Percentiles rank a stretch among this genome's conserved stretches.
Evolutionary conservation across 2,113 vertebrate genomes (phyloP).

Genomic region (Phyllopteryx taeniolatus): DNA sequence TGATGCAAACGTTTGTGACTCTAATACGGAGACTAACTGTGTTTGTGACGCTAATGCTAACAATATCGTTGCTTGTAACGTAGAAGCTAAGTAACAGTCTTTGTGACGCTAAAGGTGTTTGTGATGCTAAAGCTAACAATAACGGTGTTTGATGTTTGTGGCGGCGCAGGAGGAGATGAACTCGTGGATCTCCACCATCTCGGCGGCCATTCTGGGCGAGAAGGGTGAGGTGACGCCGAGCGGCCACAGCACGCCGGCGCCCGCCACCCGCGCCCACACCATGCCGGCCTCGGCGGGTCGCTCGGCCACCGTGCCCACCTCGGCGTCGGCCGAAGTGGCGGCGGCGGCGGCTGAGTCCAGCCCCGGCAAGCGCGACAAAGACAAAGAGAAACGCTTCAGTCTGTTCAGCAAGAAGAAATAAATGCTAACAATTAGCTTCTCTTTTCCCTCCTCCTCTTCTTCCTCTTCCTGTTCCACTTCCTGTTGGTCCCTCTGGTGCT

Average conservation of each 20-base stretch:
- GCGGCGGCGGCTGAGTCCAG: conserved; percentile 85
- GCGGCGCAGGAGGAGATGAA: conserved; percentile 93
- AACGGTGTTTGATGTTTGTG: not conserved
- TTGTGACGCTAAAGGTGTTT: too few species aligned
- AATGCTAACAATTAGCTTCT: conserved; percentile 40
- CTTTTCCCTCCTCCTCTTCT: not conserved
- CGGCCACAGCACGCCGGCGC: conserved; percentile 90
- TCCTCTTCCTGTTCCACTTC: conserved; percentile 38
- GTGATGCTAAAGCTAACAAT: not conserved
- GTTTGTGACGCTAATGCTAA: not conserved
- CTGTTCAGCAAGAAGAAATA: conserved; percentile 99
- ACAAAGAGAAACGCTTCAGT: conserved; percentile 98
- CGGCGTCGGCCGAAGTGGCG: not conserved
- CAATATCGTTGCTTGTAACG: too few species aligned
- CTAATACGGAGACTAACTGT: too few species aligned
- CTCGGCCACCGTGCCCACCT: conserved; percentile 85
- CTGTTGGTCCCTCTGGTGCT: conserved; percentile 28
- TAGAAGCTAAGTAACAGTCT: too few species aligned
- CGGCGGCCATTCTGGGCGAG: conserved; percentile 77
- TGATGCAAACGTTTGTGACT: too few species aligned
- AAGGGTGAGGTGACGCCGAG: conserved; percentile 86
- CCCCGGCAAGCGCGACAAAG: conserved; percentile 94
- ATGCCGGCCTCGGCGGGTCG: conserved; percentile 84
- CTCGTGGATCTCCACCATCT: conserved; percentile 93
- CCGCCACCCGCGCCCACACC: conserved; percentile 86